Conservation (phyloP, 2,888 invertebrate genomes). For the Meiosimyza platycephala region DNA sequence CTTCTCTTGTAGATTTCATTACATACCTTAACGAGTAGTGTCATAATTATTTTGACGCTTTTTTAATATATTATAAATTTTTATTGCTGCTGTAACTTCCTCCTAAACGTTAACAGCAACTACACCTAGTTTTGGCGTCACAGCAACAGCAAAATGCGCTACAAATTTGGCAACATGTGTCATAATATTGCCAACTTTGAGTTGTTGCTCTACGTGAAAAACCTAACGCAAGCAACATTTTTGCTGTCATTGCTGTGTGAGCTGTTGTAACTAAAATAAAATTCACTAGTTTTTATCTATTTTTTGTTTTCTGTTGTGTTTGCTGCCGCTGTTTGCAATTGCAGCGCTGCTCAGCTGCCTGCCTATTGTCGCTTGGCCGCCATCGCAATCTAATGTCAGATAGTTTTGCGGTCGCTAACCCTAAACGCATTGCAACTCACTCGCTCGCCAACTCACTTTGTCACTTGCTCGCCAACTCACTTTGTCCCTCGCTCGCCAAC, state of each 20-base stretch:
- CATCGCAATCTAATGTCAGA: constrained; percentile 68
- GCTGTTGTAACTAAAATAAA: constrained; percentile 34
- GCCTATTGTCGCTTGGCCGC: constrained; percentile 63
- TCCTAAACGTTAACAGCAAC: no score
- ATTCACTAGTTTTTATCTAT: constrained; percentile 28
- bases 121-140: no score
- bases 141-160: no score
- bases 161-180: constrained; percentile 25
- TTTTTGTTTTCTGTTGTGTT: constrained; percentile 24
- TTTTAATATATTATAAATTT: no score
- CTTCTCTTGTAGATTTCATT: no score
- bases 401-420: constrained; percentile 68
- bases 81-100: no score
- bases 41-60: no score
- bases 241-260: background rate
- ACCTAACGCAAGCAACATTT: constrained; percentile 2
- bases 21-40: no score
- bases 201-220: constrained; percentile 1
- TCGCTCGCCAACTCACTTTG: no score
- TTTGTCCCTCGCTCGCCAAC: background rate
- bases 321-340: constrained; percentile 33
- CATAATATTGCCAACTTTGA: constrained; percentile 14
- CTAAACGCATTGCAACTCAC: constrained; percentile 43
- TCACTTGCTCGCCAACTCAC: background rate
- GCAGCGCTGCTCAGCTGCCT: constrained; percentile 10